A percentile compares a stretch with the other conserved stretches of the same genome.
Conservation (phyloP, 2,888 invertebrate species). For the Blera fallax region DNA sequence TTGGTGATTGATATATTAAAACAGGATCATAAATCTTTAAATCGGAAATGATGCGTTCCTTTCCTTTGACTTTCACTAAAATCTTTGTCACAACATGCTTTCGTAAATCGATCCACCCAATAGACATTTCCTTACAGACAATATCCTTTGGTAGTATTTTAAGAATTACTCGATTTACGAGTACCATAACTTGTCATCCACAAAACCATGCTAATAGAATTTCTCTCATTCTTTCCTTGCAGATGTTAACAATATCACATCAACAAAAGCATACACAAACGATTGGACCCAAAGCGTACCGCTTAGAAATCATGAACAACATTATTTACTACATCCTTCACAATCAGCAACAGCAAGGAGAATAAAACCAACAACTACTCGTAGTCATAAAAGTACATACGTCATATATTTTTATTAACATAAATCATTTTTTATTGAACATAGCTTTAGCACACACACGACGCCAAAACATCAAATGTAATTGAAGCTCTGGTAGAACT, state of each 20-base stretch:
- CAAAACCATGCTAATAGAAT: neutral
- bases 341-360: conserved; percentile 40
- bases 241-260: conserved; percentile 59
- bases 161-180: too few relatives aligned
- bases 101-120: too few relatives aligned
- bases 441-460: conserved; percentile 57
- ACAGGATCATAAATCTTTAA: neutral
- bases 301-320: conserved; percentile 27
- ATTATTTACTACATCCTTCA: conserved; percentile 40
- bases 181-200: neutral
- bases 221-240: conserved; percentile 3
- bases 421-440: conserved; percentile 29
- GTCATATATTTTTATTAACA: conserved; percentile 65
- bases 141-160: too few relatives aligned
- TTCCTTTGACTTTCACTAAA: too few relatives aligned
- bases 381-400: conserved; percentile 43
- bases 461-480: conserved; percentile 10
- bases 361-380: conserved; percentile 38
- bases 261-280: conserved; percentile 34
- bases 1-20: neutral
- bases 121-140: too few relatives aligned
- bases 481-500: conserved; percentile 7
- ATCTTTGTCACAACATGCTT: too few relatives aligned
- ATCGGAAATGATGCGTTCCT: too few relatives aligned
- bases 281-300: conserved; percentile 54